phyloP scores from a whole-genome alignment of 2,888 invertebrate species.

The Gymnosoma rotundatum region DNA sequence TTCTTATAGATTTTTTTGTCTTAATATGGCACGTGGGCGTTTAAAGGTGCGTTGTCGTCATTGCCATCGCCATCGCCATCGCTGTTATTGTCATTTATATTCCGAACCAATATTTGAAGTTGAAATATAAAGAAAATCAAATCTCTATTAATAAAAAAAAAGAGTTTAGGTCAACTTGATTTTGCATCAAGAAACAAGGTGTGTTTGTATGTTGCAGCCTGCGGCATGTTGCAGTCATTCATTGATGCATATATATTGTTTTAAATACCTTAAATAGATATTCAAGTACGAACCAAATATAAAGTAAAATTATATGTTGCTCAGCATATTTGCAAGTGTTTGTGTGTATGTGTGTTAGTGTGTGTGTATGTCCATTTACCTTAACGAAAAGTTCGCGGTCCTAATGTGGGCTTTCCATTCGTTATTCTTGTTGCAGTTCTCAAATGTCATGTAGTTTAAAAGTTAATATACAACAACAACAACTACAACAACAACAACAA shows the following conservation, averaged over 20 bases:
- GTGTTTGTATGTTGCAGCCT: slow-evolving; percentile 41
- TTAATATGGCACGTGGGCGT: slow-evolving; percentile 66
- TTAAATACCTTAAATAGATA: slow-evolving; percentile 38
- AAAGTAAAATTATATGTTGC: slow-evolving; percentile 3
- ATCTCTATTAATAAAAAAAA: too few species aligned
- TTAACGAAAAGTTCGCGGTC: slow-evolving; percentile 6
- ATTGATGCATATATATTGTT: slow-evolving; percentile 48
- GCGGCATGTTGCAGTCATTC: slow-evolving; percentile 51
- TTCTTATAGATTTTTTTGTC: slow-evolving; percentile 47
- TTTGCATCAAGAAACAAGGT: slow-evolving; percentile 40
- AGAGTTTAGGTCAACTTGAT: slow-evolving; percentile 54
- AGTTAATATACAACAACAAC: not conserved
- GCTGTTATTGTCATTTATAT: slow-evolving; percentile 45
- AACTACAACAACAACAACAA: too few species aligned
- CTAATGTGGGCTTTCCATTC: slow-evolving; percentile 60
- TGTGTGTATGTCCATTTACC: slow-evolving; percentile 34
- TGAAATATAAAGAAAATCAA: slow-evolving; percentile 17
- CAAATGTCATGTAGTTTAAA: slow-evolving; percentile 39
- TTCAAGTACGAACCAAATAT: not conserved
- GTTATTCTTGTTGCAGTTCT: not conserved
- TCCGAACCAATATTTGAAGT: slow-evolving; percentile 20
- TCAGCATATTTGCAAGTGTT: not conserved
- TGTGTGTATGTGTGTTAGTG: not conserved
- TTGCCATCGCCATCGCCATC: slow-evolving; percentile 37
- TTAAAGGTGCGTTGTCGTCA: slow-evolving; percentile 68